Evolutionary conservation across 1,140 invertebrate genomes (phyloP), one percentile per base, ranked within the genome.

Genomic region (Lordiphosa collinella): DNA sequence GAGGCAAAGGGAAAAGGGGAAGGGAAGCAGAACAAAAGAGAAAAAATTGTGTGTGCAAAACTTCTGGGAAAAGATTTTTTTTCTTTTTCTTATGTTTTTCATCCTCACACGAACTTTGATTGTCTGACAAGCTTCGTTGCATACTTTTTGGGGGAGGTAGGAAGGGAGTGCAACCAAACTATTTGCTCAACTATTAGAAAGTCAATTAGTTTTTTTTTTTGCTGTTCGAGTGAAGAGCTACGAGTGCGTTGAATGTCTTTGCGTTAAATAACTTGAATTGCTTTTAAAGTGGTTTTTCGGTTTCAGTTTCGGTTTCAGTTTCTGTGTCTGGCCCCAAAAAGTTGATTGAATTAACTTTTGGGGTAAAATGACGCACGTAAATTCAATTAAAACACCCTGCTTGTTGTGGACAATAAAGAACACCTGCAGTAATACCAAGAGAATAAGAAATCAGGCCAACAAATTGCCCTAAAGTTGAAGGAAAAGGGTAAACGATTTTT

Each of bases 121-220:
- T 44, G 41, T 44, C 41, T 44, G 41, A 25, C 11, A 44, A 44
- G 29, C 22, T 44, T 13, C 13, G 41, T 25, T 44, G 41, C 41
- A 44, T 44, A 44, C 22, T 44, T 44, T 44, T 29, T 12, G 41
- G 11, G 41, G 18, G 18, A 4, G 18, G 18, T 4, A 5, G 4
- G 18, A 22, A 5, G 3, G 4, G 6, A 22, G 41, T 25, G 41
- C 25, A 29, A 44, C 41, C 13, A 44, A 44, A 44, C 41, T 44
- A 44, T 44, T 44, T 44, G 41, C 41, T 31, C 22, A 44, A 44
- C 41, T 44, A 44, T 44, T 44, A 44, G 41, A 44, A 44, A 44
- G 41, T 44, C 41, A 44, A 44, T 44, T 44, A 44, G 41, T 44
- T 44, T 44, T 13, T 31, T 12, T 12, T 29, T 43, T 29, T 29